These are phyloP conservation scores for Thripadectes ignobilis DNA, from an alignment of 2,797 vertebrate genomes.

Conservation along the genomic window DNA sequence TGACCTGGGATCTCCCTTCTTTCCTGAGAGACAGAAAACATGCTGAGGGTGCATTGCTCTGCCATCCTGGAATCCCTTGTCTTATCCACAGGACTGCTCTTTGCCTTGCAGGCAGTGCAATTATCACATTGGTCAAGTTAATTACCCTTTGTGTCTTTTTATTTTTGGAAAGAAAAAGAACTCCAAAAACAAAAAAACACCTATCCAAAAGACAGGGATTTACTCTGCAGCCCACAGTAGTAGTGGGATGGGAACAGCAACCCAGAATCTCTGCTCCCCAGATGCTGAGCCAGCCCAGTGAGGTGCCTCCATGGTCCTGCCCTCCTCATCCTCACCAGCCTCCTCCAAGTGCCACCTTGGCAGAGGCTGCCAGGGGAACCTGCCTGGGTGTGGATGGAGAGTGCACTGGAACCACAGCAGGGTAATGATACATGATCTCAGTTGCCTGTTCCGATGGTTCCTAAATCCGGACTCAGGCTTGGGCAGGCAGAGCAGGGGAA, in stretches of 20 bases:
- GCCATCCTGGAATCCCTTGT: background rate
- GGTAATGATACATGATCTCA: background rate
- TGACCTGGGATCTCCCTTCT: background rate
- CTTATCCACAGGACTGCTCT: background rate
- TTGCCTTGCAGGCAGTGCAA: background rate
- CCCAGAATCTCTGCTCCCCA: background rate
- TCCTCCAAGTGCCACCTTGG: background rate
- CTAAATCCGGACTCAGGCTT: background rate
- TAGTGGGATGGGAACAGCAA: background rate
- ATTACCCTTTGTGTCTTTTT: background rate
- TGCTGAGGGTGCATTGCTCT: background rate
- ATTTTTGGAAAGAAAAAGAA: background rate
- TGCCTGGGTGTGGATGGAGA: background rate
- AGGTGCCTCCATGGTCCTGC: background rate
- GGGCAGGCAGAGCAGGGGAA: background rate
- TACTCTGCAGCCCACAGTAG: background rate
- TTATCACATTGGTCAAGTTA: background rate
- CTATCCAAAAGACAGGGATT: background rate
- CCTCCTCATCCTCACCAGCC: background rate
- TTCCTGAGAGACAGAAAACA: background rate
- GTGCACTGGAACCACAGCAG: rapidly evolving
- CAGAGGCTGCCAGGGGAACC: background rate
- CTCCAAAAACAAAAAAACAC: background rate
- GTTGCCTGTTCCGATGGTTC: background rate
- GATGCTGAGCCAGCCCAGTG: background rate